Evolutionary conservation across 2,888 invertebrate species (phyloP).

Genomic region (Torymus texanus): DNA sequence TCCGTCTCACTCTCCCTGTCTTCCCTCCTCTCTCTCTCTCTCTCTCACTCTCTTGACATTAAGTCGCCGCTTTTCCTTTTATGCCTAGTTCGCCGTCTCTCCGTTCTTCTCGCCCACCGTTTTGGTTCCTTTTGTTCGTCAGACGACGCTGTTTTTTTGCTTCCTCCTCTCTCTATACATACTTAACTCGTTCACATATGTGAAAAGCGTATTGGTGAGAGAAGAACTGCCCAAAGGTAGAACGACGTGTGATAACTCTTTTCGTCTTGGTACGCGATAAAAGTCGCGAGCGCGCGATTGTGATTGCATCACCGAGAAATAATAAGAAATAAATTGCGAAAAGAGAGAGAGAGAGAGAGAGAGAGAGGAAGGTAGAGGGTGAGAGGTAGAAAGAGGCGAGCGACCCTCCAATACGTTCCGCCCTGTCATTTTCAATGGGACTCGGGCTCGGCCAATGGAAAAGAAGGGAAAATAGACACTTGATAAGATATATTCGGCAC

Average conservation of each 20-base stretch:
- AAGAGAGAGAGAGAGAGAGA: not conserved
- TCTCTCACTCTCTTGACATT: slow-evolving; percentile 3
- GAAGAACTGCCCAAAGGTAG: not conserved
- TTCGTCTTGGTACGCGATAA: slow-evolving; percentile 27
- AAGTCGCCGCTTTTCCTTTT: slow-evolving; percentile 32
- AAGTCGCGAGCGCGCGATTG: slow-evolving; percentile 10
- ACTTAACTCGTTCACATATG: not conserved
- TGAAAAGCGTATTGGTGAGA: slow-evolving; percentile 36
- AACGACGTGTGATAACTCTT: slow-evolving; percentile 39
- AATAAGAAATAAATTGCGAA: slow-evolving; percentile 50
- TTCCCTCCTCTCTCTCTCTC: slow-evolving; percentile 1
- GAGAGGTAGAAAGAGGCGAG: too few relatives aligned
- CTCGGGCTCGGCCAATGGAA: slow-evolving; percentile 50
- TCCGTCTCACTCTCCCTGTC: too few relatives aligned
- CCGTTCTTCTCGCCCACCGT: not conserved
- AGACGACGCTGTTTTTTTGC: not conserved
- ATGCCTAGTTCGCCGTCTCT: slow-evolving; percentile 4
- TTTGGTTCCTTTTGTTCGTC: not conserved
- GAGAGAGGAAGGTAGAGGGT: too few relatives aligned
- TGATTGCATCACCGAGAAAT: slow-evolving; percentile 44
- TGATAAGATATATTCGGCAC: slow-evolving; percentile 54
- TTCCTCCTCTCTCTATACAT: not conserved
- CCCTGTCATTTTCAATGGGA: slow-evolving; percentile 41
- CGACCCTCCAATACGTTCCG: slow-evolving; percentile 37
- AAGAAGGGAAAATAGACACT: slow-evolving; percentile 54